Percentiles rank a stretch among this genome's conserved stretches.
Evolutionary conservation across 1,140 invertebrate genomes (phyloP).

Genomic region (Drosophila seguyi): DNA sequence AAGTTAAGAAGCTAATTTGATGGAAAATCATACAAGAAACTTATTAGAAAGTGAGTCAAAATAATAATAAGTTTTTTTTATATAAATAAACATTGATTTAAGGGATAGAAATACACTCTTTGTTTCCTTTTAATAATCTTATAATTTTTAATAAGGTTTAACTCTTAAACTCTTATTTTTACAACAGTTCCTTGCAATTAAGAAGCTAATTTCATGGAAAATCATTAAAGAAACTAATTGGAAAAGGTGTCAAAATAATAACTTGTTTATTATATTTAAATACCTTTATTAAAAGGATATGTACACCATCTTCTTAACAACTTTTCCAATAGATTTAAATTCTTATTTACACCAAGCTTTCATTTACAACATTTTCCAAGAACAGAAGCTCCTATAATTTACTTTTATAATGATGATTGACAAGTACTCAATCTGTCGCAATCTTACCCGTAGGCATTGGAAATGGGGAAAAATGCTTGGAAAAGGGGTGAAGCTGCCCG

Average conservation of each 20-base stretch:
- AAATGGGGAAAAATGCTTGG: neutral
- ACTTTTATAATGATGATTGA: conserved; percentile 58
- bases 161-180: too few relatives aligned
- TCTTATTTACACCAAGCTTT: neutral
- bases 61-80: neutral
- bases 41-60: neutral
- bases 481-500: conserved; percentile 26
- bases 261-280: neutral
- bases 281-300: neutral
- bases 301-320: neutral
- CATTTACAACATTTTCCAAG: neutral
- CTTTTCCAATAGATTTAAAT: neutral
- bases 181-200: neutral
- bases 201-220: neutral
- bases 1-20: neutral
- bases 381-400: conserved; percentile 27
- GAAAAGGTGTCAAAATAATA: neutral
- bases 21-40: neutral
- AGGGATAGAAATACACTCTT: neutral
- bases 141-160: too few relatives aligned
- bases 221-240: neutral
- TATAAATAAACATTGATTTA: neutral
- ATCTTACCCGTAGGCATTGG: conserved; percentile 17
- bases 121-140: neutral
- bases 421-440: conserved; percentile 48